phyloP scores from a whole-genome alignment of 2,113 vertebrate genomes.

The Caranx melampygus region DNA sequence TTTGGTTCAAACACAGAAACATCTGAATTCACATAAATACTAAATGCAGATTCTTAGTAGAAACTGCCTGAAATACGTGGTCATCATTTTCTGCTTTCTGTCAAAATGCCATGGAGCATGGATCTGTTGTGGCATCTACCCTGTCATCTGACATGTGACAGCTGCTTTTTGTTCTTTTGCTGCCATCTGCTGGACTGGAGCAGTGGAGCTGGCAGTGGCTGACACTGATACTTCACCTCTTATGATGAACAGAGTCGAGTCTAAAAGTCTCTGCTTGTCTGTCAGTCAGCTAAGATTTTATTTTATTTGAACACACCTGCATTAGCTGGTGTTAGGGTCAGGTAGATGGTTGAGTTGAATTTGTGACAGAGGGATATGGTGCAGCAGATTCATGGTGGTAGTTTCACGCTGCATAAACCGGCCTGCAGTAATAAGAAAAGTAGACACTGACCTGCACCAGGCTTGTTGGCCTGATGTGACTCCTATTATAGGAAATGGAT shows the following conservation, averaged over 20 bases:
- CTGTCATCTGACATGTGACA: too few species aligned
- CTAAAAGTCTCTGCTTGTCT: background rate
- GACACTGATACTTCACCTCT: background rate
- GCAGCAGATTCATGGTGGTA: background rate
- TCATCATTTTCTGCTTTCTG: background rate
- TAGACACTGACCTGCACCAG: background rate
- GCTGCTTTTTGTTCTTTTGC: background rate
- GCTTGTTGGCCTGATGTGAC: too few species aligned
- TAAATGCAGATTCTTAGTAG: background rate
- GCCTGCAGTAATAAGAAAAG: background rate
- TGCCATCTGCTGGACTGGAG: conserved; percentile 15
- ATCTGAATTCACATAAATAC: background rate
- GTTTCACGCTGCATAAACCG: background rate
- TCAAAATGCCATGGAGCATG: background rate
- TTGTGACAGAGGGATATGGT: too few species aligned
- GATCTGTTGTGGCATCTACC: background rate
- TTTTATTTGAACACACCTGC: too few species aligned
- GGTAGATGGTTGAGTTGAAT: background rate
- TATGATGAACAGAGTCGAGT: background rate
- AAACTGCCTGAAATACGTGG: background rate
- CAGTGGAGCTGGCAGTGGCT: background rate
- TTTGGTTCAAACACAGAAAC: background rate
- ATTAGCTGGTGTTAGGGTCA: background rate
- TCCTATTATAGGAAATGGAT: too few species aligned
- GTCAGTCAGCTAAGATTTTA: too few species aligned